Evolutionary conservation across 2,113 vertebrate species (phyloP).

Genomic region (Miniopterus natalensis): DNA sequence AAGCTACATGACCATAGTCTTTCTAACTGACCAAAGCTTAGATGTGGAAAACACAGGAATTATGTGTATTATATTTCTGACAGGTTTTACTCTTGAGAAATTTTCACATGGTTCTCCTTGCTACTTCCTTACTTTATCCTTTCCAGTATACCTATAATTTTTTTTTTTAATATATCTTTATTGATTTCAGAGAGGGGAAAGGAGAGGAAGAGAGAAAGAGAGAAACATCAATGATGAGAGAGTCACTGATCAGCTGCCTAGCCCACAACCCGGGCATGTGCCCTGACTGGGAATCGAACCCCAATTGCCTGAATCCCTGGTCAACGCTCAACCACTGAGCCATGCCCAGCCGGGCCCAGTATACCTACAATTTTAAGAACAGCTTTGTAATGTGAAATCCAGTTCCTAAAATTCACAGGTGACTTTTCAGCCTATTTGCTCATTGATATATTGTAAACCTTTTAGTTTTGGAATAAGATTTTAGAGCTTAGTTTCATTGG

Average conservation of each 20-base stretch:
- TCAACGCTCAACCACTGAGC: too few relatives aligned
- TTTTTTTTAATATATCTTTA: too few relatives aligned
- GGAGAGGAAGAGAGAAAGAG: too few relatives aligned
- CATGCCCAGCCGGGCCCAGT: too few relatives aligned
- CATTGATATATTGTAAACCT: background rate
- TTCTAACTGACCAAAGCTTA: background rate
- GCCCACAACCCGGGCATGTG: too few relatives aligned
- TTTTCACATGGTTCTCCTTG: background rate
- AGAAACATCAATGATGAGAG: too few relatives aligned
- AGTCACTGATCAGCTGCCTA: too few relatives aligned
- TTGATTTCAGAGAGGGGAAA: too few relatives aligned
- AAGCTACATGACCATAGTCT: background rate
- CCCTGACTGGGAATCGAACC: too few relatives aligned
- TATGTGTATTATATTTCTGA: background rate
- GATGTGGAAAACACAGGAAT: conserved; percentile 36
- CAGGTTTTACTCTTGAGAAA: background rate
- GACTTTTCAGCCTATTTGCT: background rate
- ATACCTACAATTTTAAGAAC: background rate
- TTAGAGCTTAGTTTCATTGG: background rate
- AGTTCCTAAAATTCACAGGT: conserved; percentile 7
- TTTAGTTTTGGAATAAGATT: background rate
- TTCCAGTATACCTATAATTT: background rate
- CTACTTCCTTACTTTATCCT: background rate
- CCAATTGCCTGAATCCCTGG: too few relatives aligned
- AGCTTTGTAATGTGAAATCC: background rate